Base-by-base conservation (phyloP, 2,113 vertebrate genomes). In the Microtus pennsylvanicus region DNA sequence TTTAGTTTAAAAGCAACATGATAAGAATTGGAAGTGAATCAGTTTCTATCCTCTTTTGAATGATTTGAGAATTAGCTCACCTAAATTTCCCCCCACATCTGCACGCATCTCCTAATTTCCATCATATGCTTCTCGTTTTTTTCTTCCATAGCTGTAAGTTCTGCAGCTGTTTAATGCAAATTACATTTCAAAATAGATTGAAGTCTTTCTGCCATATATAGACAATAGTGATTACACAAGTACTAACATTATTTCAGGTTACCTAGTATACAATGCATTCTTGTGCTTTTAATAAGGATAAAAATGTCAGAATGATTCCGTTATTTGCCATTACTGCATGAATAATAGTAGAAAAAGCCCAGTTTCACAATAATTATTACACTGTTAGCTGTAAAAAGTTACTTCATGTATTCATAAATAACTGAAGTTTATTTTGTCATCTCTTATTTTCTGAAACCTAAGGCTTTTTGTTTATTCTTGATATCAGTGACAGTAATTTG, bases 51-150 rank as follows among this genome's bases (percentile, higher is more conserved):
- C 28, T 90, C 91, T 50, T 94, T 94, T 76, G 74, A 94, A 94
- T 90, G 52, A 87, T 89, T n/a, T 81, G 58, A 69, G 10, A 86
- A 91, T 92, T 74, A 96, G 7, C 21, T 94, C 52, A 38, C 81
- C 74, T 92, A 67, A 87, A 90, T 81, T 81, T 94, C 61, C 85
- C 94, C 90, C 85, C 80, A 90, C 77, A 88, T 90, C 13, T 85
- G 30, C 2, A 83, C 13, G 74, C 28, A 92, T 89, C 26, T 95
- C 5, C 55, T 55, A 87, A 87, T 81, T 95, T 93, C 61, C 22
- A 92, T 95, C 7, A 80, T 93, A 78, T 92, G 1, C 33, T 81
- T 89, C 74, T 96, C 70, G 87, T 47, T 33, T 30, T 50, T 93
- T 96, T 87, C n/a, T 83, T 1, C 11, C 22, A 45, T 42, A 47